A percentile compares a stretch with the other conserved stretches of the same genome.
Evolutionary conservation across 2,113 vertebrate species (phyloP).

Genomic region (Aegypius monachus): DNA sequence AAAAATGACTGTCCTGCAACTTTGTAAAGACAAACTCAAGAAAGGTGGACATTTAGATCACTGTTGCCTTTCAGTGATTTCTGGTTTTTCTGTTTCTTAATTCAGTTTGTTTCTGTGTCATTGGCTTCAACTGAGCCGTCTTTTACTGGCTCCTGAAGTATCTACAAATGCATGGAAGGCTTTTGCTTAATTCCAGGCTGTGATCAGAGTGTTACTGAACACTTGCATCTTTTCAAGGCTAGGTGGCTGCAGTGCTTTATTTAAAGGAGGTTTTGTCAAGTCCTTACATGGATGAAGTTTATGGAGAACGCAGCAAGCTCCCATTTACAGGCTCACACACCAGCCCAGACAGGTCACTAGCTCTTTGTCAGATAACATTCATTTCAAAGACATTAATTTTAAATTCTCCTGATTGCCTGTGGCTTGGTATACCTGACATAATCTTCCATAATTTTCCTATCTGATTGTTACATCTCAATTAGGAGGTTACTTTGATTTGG

Average conservation of each 20-base stretch:
- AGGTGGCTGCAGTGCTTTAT: constrained; percentile 59
- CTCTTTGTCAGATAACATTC: neutral
- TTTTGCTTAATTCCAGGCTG: neutral
- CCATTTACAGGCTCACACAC: neutral
- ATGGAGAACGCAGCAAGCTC: neutral
- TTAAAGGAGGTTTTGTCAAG: neutral
- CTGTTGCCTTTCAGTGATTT: neutral
- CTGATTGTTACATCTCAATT: neutral
- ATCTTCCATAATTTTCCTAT: neutral
- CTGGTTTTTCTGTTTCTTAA: neutral
- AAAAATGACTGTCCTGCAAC: neutral
- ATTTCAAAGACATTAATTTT: neutral
- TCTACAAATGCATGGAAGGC: neutral
- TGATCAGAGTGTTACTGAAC: neutral
- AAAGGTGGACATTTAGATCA: neutral
- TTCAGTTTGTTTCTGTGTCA: neutral
- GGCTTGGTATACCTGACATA: neutral
- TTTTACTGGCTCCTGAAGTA: neutral
- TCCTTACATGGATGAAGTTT: neutral
- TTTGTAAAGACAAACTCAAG: neutral
- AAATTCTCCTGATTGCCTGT: neutral
- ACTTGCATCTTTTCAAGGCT: constrained; percentile 57
- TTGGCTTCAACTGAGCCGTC: neutral
- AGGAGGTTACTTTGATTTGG: neutral
- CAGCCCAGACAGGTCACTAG: neutral